Conservation (phyloP, 1,140 invertebrate species). For the Drosophila pruinosa region DNA sequence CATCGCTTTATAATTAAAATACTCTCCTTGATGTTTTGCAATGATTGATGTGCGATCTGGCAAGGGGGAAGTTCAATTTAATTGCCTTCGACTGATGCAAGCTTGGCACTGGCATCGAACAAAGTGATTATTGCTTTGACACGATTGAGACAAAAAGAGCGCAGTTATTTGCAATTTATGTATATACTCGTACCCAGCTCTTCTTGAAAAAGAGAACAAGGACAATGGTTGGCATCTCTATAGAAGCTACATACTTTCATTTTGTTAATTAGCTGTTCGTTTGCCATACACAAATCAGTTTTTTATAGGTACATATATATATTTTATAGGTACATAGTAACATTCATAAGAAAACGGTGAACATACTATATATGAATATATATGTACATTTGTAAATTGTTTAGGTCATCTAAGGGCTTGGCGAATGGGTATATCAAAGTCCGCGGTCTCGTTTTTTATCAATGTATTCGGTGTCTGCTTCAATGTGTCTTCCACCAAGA, state of each 20-base stretch:
- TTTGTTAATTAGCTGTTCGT: no score
- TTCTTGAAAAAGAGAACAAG: no score
- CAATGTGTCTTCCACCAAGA: neutral
- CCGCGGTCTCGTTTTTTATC: neutral
- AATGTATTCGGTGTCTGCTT: neutral
- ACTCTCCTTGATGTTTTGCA: slow-evolving; percentile 19
- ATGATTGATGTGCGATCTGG: slow-evolving; percentile 41
- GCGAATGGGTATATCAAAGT: neutral
- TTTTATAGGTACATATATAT: no score
- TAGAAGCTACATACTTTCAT: no score
- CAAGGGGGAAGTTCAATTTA: slow-evolving; percentile 34
- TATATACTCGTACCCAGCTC: no score
- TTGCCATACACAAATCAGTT: no score
- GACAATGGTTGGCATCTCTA: no score
- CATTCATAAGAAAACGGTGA: no score
- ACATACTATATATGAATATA: no score
- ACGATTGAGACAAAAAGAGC: neutral
- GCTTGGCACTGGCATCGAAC: slow-evolving; percentile 1
- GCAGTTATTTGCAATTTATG: no score
- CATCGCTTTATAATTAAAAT: slow-evolving; percentile 34
- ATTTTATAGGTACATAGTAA: no score
- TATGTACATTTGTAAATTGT: neutral
- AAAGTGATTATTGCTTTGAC: neutral
- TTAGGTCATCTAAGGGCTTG: neutral
- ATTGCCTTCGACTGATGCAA: slow-evolving; percentile 29